Evolutionary conservation across 2,797 vertebrate species (phyloP).

Genomic region (Percopsis omiscomaycus): DNA sequence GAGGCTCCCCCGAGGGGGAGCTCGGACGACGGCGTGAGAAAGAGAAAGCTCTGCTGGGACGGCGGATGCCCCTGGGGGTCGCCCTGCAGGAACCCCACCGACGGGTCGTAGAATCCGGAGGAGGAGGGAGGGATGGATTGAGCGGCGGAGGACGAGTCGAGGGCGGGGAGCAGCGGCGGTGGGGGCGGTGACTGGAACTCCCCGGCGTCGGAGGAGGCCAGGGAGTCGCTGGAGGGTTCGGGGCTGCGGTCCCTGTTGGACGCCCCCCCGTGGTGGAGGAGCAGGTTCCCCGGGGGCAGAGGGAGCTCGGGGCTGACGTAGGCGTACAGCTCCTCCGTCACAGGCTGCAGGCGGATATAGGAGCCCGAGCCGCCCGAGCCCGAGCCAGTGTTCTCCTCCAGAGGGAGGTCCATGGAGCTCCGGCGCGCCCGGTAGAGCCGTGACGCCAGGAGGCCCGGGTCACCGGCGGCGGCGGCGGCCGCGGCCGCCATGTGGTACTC

Average conservation of each 20-base stretch:
- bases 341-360: constrained; percentile 89
- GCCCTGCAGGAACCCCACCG: constrained; percentile 44
- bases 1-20: constrained; percentile 77
- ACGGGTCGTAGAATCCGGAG: constrained; percentile 52
- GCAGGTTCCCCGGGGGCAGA: constrained; percentile 81
- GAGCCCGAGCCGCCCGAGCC: constrained; percentile 72
- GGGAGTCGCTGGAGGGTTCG: constrained; percentile 92
- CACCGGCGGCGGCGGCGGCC: constrained; percentile 73
- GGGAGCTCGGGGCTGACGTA: constrained; percentile 83
- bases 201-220: constrained; percentile 90
- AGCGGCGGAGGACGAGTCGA: constrained; percentile 68
- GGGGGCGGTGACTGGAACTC: constrained; percentile 93
- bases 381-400: constrained; percentile 79
- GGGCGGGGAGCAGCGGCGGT: constrained; percentile 73
- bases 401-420: constrained; percentile 86
- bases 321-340: constrained; percentile 88
- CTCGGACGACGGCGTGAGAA: constrained; percentile 74
- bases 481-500: constrained; percentile 87
- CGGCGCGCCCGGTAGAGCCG: constrained; percentile 83
- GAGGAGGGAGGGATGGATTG: constrained; percentile 77
- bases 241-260: constrained; percentile 85
- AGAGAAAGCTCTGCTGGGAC: constrained; percentile 80
- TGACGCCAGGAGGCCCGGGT: constrained; percentile 69
- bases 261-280: constrained; percentile 74
- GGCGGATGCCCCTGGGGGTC: constrained; percentile 81